Percentiles rank a stretch among this genome's conserved stretches.
These are phyloP conservation scores for Noctuana brunneofusca DNA, from an alignment of 2,888 invertebrate genomes.

Conservation along the genomic window DNA sequence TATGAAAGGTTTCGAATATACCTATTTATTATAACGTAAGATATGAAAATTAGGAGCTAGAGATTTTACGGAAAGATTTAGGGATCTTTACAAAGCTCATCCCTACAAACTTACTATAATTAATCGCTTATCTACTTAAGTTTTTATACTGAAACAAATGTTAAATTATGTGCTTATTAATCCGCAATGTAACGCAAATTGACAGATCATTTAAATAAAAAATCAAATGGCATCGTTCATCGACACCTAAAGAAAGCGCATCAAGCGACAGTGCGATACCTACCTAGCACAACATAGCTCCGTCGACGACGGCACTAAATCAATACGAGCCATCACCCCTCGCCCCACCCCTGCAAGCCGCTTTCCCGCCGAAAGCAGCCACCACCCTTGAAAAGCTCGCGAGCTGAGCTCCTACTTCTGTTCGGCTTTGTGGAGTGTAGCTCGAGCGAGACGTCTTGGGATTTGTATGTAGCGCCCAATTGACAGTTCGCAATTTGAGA, in stretches of 20 bases:
- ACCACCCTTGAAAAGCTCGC: conserved; percentile 82
- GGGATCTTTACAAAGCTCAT: too few species aligned
- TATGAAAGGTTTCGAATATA: too few species aligned
- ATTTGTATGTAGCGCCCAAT: conserved; percentile 72
- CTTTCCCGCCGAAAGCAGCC: conserved; percentile 81
- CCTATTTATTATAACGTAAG: too few species aligned
- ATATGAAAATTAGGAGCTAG: too few species aligned
- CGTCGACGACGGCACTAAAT: conserved; percentile 84
- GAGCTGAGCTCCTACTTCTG: conserved; percentile 83
- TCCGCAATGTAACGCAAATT: too few species aligned
- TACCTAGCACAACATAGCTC: conserved; percentile 77
- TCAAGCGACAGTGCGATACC: conserved; percentile 76
- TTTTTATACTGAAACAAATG: too few species aligned
- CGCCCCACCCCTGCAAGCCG: conserved; percentile 63
- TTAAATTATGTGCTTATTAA: too few species aligned
- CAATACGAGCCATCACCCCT: conserved; percentile 82
- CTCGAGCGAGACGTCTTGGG: conserved; percentile 77
- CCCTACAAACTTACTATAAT: too few species aligned
- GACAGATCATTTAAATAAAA: neutral
- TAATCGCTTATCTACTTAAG: too few species aligned
- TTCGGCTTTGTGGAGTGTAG: conserved; percentile 82
- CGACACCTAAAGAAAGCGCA: conserved; percentile 73
- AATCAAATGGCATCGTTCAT: conserved; percentile 21
- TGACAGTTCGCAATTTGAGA: conserved; percentile 75
- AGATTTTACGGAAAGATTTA: too few species aligned